phyloP scores from a whole-genome alignment of 1,140 invertebrate species.

The Bombus huntii region DNA sequence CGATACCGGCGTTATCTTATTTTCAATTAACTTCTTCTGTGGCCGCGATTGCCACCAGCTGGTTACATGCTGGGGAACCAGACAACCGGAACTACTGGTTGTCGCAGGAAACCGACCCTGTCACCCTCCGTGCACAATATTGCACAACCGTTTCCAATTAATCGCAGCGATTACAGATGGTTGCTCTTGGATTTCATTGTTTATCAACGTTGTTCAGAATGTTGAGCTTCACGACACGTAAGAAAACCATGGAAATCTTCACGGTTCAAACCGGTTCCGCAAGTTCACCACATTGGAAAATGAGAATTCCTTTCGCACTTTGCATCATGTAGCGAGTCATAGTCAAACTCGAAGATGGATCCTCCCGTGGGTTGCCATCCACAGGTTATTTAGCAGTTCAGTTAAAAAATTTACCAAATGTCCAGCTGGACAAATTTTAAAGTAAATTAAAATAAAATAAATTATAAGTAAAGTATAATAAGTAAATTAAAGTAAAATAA shows the following conservation, averaged over 20 bases:
- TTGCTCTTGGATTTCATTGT: neutral
- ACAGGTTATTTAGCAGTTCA: too few relatives aligned
- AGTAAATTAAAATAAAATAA: too few relatives aligned
- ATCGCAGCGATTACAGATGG: conserved; percentile 13
- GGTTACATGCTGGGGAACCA: conserved; percentile 32
- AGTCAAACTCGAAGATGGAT: too few relatives aligned
- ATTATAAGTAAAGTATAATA: too few relatives aligned
- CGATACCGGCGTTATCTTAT: conserved; percentile 64
- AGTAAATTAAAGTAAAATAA: too few relatives aligned
- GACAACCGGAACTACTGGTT: conserved; percentile 27
- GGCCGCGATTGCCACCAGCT: conserved; percentile 58
- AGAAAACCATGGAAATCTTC: neutral
- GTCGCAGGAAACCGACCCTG: neutral
- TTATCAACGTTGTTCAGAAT: neutral
- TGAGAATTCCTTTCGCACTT: too few relatives aligned
- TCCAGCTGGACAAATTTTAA: too few relatives aligned
- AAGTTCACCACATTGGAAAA: too few relatives aligned
- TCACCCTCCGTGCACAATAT: neutral
- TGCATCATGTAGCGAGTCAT: too few relatives aligned
- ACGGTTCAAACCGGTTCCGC: too few relatives aligned
- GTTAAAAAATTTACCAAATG: too few relatives aligned
- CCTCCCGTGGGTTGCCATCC: too few relatives aligned
- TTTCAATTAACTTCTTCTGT: conserved; percentile 71
- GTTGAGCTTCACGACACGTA: neutral
- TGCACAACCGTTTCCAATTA: conserved; percentile 1